Conservation (phyloP, 2,888 invertebrate genomes). For the Lepetodrilus schrolli region DNA sequence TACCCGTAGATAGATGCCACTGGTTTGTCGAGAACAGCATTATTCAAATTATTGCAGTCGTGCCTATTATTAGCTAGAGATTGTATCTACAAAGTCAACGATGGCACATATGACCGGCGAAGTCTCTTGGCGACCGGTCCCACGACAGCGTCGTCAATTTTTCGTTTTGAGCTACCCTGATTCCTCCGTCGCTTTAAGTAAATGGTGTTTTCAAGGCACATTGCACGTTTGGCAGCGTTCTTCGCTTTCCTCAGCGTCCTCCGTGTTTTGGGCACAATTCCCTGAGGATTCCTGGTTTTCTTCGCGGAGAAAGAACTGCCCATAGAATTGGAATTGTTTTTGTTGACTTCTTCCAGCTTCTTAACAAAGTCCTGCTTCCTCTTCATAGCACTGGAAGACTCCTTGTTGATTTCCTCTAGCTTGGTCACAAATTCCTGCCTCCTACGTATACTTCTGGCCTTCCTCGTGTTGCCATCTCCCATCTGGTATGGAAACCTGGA, state of each 20-base stretch:
- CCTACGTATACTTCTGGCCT: not conserved
- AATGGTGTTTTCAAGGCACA: conserved; percentile 44
- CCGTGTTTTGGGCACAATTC: conserved; percentile 42
- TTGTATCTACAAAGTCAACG: too few species aligned
- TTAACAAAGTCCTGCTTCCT: not conserved
- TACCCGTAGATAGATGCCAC: too few species aligned
- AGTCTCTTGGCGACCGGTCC: conserved; percentile 29
- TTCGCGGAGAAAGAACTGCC: not conserved
- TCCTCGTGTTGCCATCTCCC: not conserved
- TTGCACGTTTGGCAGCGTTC: conserved; percentile 42
- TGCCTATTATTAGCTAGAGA: too few species aligned
- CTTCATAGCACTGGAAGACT: not conserved
- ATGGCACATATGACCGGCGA: conserved; percentile 16
- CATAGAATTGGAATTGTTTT: conserved; percentile 2
- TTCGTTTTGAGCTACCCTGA: not conserved
- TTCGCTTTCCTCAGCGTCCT: conserved; percentile 40
- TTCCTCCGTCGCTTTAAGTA: conserved; percentile 9
- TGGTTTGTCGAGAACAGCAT: too few species aligned
- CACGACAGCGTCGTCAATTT: conserved; percentile 8
- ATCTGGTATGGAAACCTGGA: not conserved
- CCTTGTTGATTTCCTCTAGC: not conserved
- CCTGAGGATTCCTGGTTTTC: conserved; percentile 18
- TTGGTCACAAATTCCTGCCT: not conserved
- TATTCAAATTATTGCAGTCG: too few species aligned
- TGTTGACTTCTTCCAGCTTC: not conserved